phyloP scores from a whole-genome alignment of 1,140 invertebrate genomes.

The Daktulosphaira vitifoliae region DNA sequence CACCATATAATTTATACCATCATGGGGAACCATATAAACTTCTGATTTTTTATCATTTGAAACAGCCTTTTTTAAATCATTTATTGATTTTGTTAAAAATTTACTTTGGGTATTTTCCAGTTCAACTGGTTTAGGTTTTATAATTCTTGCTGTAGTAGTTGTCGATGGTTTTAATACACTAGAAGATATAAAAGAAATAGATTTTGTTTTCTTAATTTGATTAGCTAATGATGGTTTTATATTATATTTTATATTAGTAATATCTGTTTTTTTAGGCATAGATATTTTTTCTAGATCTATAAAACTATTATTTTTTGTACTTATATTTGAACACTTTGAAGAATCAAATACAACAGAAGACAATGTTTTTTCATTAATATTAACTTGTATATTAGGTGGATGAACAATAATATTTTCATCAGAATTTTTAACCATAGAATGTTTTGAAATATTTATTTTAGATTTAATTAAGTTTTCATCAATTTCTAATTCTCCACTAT shows the following conservation, averaged over 20 bases:
- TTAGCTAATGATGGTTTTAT: neutral
- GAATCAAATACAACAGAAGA: too few relatives aligned
- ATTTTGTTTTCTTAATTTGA: neutral
- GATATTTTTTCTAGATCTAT: neutral
- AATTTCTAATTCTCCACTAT: neutral
- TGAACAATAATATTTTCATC: too few relatives aligned
- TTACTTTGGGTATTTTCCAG: neutral
- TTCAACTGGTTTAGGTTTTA: neutral
- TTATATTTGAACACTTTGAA: too few relatives aligned
- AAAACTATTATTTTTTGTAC: neutral
- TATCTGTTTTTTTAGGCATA: neutral
- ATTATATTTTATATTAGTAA: neutral
- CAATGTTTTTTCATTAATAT: too few relatives aligned
- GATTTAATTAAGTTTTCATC: neutral
- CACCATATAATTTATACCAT: neutral
- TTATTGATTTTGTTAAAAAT: neutral
- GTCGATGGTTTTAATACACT: neutral
- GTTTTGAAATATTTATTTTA: neutral
- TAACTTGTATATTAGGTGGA: too few relatives aligned
- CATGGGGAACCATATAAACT: neutral
- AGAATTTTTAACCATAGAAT: neutral
- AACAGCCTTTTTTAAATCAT: neutral
- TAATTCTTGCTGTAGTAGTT: neutral
- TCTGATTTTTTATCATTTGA: neutral
- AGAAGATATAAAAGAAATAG: neutral